These are phyloP conservation scores for Conus ventricosus DNA, from an alignment of 1,140 invertebrate species.

Conservation along the genomic window DNA sequence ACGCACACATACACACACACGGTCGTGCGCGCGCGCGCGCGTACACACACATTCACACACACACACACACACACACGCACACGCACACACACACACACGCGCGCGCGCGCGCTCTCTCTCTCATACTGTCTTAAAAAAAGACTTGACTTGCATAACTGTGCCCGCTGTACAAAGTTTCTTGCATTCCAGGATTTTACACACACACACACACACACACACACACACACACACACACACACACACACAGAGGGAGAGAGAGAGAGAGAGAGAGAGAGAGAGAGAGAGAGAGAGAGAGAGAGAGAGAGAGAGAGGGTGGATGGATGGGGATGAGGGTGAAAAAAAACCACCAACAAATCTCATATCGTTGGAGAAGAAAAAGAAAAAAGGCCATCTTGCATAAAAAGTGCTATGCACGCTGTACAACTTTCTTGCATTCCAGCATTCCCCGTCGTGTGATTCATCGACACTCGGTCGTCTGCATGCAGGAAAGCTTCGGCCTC, in stretches of 20 bases:
- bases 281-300: not conserved
- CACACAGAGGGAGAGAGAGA: slow-evolving; percentile 4
- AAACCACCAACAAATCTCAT: not conserved
- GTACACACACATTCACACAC: too few species aligned
- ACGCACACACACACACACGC: too few species aligned
- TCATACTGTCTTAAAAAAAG: too few species aligned
- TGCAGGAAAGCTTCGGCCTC: not conserved
- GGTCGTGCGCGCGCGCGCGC: too few species aligned
- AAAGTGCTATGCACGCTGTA: not conserved
- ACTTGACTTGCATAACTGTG: too few species aligned
- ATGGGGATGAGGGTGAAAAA: not conserved
- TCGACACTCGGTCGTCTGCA: not conserved
- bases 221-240: too few species aligned
- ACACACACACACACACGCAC: too few species aligned
- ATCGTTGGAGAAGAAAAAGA: not conserved
- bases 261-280: not conserved
- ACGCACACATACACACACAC: too few species aligned
- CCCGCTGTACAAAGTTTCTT: too few species aligned
- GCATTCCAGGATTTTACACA: not conserved
- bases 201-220: not conserved
- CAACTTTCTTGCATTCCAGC: not conserved
- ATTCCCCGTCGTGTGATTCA: slow-evolving; percentile 6
- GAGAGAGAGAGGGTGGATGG: not conserved
- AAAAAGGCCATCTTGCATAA: not conserved
- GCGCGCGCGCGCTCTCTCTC: too few species aligned